Conservation (phyloP, 2,113 vertebrate genomes). For the Eublepharis macularius region DNA sequence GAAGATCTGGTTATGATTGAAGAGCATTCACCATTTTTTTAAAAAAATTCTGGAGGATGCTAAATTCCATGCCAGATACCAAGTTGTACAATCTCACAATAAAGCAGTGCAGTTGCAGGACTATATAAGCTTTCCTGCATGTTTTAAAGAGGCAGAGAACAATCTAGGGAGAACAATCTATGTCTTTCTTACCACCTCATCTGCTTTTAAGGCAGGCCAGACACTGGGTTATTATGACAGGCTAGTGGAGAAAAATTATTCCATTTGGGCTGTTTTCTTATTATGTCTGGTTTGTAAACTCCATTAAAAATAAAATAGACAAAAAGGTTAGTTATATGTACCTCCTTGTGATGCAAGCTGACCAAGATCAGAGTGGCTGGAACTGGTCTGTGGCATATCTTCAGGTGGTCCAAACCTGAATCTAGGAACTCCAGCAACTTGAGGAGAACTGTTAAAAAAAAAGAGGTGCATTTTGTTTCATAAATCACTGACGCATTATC, state of each 20-base stretch:
- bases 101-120: neutral
- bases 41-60: neutral
- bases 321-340: conserved; percentile 50
- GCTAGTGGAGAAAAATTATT: neutral
- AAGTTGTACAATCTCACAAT: neutral
- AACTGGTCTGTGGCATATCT: conserved; percentile 89
- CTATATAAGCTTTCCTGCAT: neutral
- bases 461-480: neutral
- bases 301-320: neutral
- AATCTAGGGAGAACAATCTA: neutral
- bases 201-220: neutral
- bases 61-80: neutral
- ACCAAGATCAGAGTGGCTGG: conserved; percentile 92
- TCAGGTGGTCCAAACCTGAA: conserved; percentile 91
- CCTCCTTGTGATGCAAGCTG: conserved; percentile 97
- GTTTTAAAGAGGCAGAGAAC: neutral
- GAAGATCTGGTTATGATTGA: no score
- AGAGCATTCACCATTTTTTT: no score
- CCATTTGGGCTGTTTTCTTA: neutral
- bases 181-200: neutral
- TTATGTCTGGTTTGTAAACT: neutral
- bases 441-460: conserved; percentile 83
- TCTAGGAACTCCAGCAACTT: conserved; percentile 90
- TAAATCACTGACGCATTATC: no score
- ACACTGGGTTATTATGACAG: neutral